phyloP scores from a whole-genome alignment of 2,113 vertebrate species.

The Dryoscopus gambensis region DNA sequence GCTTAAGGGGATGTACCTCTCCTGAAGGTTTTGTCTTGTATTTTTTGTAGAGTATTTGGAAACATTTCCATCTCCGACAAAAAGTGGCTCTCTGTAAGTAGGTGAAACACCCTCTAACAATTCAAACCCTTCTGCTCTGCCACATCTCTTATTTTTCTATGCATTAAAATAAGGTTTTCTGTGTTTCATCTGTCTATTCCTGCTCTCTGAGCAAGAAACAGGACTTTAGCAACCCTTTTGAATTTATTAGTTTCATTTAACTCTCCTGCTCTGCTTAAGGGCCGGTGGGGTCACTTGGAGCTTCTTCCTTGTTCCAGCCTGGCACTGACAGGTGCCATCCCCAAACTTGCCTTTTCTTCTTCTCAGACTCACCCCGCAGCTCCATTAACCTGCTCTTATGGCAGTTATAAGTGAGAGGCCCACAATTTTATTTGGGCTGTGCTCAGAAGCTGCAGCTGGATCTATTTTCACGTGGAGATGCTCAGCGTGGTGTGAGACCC shows the following conservation, averaged over 20 bases:
- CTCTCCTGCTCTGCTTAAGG: background rate
- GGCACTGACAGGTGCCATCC: background rate
- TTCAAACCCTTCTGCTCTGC: background rate
- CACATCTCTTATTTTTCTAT: background rate
- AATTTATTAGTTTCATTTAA: background rate
- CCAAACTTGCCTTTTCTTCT: background rate
- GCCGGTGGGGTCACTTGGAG: background rate
- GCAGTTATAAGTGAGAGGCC: background rate
- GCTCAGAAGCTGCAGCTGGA: background rate
- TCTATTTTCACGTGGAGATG: background rate
- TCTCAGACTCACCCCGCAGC: background rate
- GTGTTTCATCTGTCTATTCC: background rate
- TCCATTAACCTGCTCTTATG: background rate
- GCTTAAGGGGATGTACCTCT: background rate
- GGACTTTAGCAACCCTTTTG: background rate
- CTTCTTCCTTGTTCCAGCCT: background rate
- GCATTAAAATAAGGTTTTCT: background rate
- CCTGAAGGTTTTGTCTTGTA: fast-evolving
- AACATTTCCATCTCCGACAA: background rate
- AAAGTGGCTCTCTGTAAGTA: fast-evolving
- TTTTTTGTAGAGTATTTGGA: background rate
- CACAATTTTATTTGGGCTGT: background rate
- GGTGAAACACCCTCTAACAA: background rate
- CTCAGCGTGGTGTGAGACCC: background rate
- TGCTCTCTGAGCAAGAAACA: background rate